Evolutionary conservation across 1,140 invertebrate genomes (phyloP).

Genomic region (Mercenaria mercenaria): DNA sequence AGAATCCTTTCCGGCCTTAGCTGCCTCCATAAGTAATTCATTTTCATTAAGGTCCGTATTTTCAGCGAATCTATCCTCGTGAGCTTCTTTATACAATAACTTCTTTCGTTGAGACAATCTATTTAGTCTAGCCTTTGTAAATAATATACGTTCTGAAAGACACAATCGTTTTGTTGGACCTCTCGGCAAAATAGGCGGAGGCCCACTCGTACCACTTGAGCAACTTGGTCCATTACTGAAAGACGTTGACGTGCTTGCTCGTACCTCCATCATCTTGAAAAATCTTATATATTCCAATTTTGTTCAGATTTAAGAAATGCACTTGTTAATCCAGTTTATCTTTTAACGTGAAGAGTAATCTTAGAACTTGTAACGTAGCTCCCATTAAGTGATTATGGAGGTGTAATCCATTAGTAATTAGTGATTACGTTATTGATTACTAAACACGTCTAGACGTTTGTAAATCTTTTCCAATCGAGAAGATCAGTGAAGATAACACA

Average conservation of each 20-base stretch:
- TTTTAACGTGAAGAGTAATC: not conserved
- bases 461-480: not conserved
- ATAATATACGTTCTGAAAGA: constrained; percentile 57
- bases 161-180: constrained; percentile 46
- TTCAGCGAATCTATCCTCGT: constrained; percentile 67
- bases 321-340: not conserved
- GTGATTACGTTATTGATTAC: constrained; percentile 16
- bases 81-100: constrained; percentile 48
- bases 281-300: too few relatives aligned
- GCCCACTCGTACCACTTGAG: not conserved
- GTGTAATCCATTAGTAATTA: not conserved
- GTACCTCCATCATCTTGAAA: constrained; percentile 29
- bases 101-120: constrained; percentile 55
- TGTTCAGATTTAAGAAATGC: not conserved
- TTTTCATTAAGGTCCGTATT: constrained; percentile 68
- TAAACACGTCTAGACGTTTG: constrained; percentile 2
- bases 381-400: not conserved
- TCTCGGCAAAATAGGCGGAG: not conserved
- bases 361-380: not conserved
- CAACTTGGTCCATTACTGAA: not conserved
- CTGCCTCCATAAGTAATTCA: constrained; percentile 75
- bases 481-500: not conserved
- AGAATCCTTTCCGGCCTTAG: constrained; percentile 76
- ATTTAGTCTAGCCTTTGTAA: constrained; percentile 57
- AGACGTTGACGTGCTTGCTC: constrained; percentile 20